phyloP scores from a whole-genome alignment of 2,797 vertebrate species.

The Vespertilio murinus region DNA sequence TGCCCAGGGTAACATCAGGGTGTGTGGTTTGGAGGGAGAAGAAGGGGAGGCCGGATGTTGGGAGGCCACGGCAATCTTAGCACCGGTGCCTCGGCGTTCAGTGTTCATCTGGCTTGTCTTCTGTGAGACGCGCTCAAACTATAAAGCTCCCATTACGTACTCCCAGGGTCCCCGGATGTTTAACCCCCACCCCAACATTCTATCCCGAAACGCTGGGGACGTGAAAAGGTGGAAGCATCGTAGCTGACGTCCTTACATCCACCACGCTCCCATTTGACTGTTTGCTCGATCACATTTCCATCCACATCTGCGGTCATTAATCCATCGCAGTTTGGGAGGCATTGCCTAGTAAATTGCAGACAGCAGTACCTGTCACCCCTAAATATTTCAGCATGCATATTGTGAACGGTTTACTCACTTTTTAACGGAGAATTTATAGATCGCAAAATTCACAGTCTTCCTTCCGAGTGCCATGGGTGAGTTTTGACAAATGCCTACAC shows the following conservation, averaged over 20 bases:
- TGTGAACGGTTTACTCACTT: neutral
- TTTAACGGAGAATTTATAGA: neutral
- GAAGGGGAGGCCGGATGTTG: neutral
- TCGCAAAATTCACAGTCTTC: neutral
- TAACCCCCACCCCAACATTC: neutral
- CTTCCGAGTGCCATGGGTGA: neutral
- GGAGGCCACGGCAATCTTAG: neutral
- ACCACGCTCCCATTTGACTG: neutral
- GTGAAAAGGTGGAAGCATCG: neutral
- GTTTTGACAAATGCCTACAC: neutral
- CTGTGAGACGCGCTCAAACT: neutral
- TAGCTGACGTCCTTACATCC: neutral
- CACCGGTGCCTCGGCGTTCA: neutral
- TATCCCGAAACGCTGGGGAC: neutral
- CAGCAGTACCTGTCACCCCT: neutral
- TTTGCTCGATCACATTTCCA: neutral
- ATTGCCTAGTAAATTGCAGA: neutral
- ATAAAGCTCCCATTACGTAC: neutral
- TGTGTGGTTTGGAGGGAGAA: neutral
- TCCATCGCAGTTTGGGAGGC: neutral
- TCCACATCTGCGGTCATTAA: neutral
- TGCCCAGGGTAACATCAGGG: neutral
- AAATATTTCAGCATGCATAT: neutral
- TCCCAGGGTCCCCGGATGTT: no score
- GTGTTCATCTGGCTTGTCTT: constrained; percentile 21